These are phyloP conservation scores for Hippocampus zosterae DNA, from an alignment of 2,113 vertebrate genomes.

Conservation along the genomic window DNA sequence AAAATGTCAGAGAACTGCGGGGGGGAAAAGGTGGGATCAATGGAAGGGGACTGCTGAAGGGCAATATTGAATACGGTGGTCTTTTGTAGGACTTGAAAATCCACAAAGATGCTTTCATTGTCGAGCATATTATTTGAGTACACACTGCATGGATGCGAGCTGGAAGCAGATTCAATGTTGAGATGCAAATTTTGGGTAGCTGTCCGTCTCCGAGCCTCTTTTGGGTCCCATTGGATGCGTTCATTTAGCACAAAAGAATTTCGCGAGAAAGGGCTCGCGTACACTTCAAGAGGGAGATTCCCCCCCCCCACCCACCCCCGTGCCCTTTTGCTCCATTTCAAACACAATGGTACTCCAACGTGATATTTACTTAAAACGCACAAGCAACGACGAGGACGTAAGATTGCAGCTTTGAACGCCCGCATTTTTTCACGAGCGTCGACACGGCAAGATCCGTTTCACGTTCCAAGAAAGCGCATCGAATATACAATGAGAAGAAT, in stretches of 20 bases:
- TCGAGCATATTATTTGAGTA: too few species aligned
- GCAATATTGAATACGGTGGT: constrained; percentile 4
- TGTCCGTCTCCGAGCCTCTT: not conserved
- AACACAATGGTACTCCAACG: constrained; percentile 15
- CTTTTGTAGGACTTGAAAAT: too few species aligned
- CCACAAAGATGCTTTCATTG: too few species aligned
- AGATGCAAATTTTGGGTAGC: not conserved
- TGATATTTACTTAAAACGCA: not conserved
- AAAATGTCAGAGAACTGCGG: not conserved
- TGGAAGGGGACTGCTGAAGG: constrained; percentile 1
- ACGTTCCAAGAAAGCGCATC: constrained; percentile 1
- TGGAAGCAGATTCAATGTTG: not conserved
- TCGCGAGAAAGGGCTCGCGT: not conserved
- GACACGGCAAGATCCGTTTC: constrained; percentile 7
- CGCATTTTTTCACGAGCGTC: not conserved
- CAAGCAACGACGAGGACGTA: not conserved
- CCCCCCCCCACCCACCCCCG: too few species aligned
- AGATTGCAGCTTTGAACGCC: not conserved
- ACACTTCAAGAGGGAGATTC: not conserved
- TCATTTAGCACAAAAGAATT: not conserved
- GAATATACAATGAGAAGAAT: not conserved
- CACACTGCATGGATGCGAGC: not conserved
- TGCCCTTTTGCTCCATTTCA: constrained; percentile 12
- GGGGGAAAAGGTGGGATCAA: constrained; percentile 21
- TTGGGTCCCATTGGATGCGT: not conserved